Conservation (phyloP, 2,797 vertebrate species). For the Urophycis tenuis region DNA sequence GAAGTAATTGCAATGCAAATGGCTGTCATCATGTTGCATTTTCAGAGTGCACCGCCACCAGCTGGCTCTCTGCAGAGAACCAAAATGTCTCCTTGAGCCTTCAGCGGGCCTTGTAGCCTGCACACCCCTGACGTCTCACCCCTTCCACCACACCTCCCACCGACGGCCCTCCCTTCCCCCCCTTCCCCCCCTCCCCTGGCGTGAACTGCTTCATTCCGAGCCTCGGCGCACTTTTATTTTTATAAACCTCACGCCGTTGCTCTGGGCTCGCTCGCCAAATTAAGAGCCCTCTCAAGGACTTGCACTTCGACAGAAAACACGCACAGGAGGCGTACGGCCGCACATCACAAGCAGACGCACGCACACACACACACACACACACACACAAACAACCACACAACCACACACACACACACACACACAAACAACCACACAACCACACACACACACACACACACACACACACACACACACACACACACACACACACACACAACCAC, state of each 20-base stretch:
- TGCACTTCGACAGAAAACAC: background rate
- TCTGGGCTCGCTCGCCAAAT: slow-evolving; percentile 29
- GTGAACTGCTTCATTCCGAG: slow-evolving; percentile 37
- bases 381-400: too few species aligned
- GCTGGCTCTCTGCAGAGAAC: slow-evolving; percentile 22
- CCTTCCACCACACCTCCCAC: slow-evolving; percentile 15
- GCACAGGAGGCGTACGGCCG: background rate
- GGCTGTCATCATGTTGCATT: background rate
- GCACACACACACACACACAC: slow-evolving; percentile 6
- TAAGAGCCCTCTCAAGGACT: slow-evolving; percentile 32
- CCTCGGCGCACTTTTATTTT: background rate
- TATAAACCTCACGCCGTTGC: slow-evolving; percentile 23
- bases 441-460: background rate
- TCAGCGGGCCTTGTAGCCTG: slow-evolving; percentile 17
- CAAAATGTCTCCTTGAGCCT: slow-evolving; percentile 12
- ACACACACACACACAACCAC: slow-evolving; percentile 4
- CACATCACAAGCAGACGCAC: background rate
- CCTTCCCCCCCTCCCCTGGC: slow-evolving; percentile 11
- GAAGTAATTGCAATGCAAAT: background rate
- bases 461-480: background rate
- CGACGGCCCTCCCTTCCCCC: slow-evolving; percentile 10
- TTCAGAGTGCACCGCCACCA: slow-evolving; percentile 1
- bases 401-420: background rate
- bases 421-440: too few species aligned
- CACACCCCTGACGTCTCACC: slow-evolving; percentile 37